These are phyloP conservation scores for Pemphredon lugubris DNA, from an alignment of 2,888 invertebrate species.

Conservation along the genomic window DNA sequence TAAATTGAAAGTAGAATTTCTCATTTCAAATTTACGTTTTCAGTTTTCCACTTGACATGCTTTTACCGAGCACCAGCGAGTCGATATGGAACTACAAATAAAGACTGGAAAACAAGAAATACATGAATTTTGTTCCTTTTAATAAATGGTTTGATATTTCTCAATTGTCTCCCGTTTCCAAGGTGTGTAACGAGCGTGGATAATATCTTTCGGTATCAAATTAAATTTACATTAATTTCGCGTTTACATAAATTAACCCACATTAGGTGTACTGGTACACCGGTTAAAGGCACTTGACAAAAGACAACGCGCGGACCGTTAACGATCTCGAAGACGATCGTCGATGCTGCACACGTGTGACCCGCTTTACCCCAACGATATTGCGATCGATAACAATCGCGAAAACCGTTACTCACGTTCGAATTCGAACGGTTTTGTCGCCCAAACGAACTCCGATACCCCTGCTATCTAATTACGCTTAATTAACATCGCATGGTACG, in stretches of 20 bases:
- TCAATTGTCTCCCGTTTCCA: too few relatives aligned
- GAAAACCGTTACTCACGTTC: conserved; percentile 47
- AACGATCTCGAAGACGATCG: conserved; percentile 44
- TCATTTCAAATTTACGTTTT: too few relatives aligned
- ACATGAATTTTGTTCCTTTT: too few relatives aligned
- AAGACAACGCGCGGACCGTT: conserved; percentile 32
- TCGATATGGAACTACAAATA: too few relatives aligned
- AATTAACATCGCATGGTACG: conserved; percentile 46
- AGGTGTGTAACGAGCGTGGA: too few relatives aligned
- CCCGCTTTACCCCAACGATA: conserved; percentile 36
- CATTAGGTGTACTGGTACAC: conserved; percentile 4
- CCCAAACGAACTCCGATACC: conserved; percentile 20
- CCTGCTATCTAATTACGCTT: conserved; percentile 52
- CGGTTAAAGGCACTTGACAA: conserved; percentile 31
- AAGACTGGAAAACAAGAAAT: too few relatives aligned
- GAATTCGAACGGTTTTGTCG: conserved; percentile 45
- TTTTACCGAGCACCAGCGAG: too few relatives aligned
- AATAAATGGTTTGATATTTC: too few relatives aligned
- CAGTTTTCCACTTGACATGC: too few relatives aligned
- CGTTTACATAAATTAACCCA: conserved; percentile 4
- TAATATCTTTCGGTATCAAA: background rate
- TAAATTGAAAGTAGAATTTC: too few relatives aligned
- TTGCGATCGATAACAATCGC: conserved; percentile 53
- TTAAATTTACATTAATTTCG: conserved; percentile 19
- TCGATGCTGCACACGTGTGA: conserved; percentile 34